Evolutionary conservation across 2,113 vertebrate species (phyloP), one percentile per base, ranked within the genome.

Genomic region (Tragelaphus strepsiceros): DNA sequence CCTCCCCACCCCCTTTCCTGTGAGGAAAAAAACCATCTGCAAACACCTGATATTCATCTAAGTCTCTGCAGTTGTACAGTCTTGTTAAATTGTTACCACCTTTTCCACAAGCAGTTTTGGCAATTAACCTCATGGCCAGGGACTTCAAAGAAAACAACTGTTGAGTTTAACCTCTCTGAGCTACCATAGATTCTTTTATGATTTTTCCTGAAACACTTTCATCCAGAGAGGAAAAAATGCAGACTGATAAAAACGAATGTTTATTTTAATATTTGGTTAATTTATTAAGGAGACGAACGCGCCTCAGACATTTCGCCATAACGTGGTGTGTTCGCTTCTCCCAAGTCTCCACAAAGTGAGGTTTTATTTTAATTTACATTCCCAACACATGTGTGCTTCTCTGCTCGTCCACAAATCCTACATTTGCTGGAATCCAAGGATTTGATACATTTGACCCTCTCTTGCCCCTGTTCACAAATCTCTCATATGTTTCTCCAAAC

Each of bases 11-110:
- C 81, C 86, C 98, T 98, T 99, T 99, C 98, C 99, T 99, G 98
- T 98, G 98, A 97, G 98, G 98, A 89, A 97, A 91, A 88, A 98
- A 98, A 99, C 99, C 99, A 99, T 99, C 99, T 99, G 99, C 99
- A 99, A 99, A 99, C 99, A 99, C 99, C 99, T 99, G 99, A 99
- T 99, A 99, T 98, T 99, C 98, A 99, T 97, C 98, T 98, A 98
- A 98, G 98, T 94, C 93, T 90, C 99, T 98, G 99, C 99, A 98
- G 99, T 98, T 98, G 98, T 98, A 98, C 99, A 99, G 99, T 99
- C 98, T 99, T 98, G 99, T 99, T 99, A 99, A 99, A 99, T 99
- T 99, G 99, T 99, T 99, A 99, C 99, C 99, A 99, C 99, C 99
- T 99, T 99, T 99, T 99, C 99, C 99, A 99, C 99, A 99, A 99